These are phyloP conservation scores for Pegoplata infirma DNA, from an alignment of 2,888 invertebrate species.

Conservation along the genomic window DNA sequence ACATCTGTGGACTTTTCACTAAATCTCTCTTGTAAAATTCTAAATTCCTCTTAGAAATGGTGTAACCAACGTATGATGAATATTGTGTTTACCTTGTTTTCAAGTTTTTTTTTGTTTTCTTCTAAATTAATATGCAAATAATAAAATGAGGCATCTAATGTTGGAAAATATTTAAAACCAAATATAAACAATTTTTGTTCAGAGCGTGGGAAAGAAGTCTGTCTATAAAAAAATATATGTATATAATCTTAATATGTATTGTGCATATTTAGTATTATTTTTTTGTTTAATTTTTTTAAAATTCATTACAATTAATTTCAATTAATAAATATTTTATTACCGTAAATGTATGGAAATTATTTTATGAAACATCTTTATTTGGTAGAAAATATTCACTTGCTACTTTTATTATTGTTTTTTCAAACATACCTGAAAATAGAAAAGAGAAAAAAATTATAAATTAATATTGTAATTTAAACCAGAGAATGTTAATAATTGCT, in stretches of 20 bases:
- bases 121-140: constrained; percentile 60
- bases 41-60: too few species aligned
- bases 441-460: constrained; percentile 17
- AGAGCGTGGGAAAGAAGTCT: constrained; percentile 55
- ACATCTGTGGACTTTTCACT: too few species aligned
- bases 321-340: not conserved
- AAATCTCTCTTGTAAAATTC: too few species aligned
- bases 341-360: not conserved
- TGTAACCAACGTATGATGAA: constrained; percentile 13
- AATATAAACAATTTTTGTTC: not conserved
- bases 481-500: not conserved
- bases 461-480: constrained; percentile 27
- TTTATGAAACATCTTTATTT: not conserved
- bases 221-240: not conserved
- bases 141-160: constrained; percentile 41
- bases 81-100: not conserved
- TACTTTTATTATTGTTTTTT: constrained; percentile 1
- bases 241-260: not conserved
- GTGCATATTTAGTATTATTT: not conserved
- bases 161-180: constrained; percentile 1
- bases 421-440: constrained; percentile 56
- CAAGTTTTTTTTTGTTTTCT: constrained; percentile 1
- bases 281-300: not conserved
- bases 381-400: not conserved
- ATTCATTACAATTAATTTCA: not conserved